Percentiles rank a stretch among this genome's conserved stretches.
phyloP scores from a whole-genome alignment of 2,888 invertebrate species.

The Eulithis testata region DNA sequence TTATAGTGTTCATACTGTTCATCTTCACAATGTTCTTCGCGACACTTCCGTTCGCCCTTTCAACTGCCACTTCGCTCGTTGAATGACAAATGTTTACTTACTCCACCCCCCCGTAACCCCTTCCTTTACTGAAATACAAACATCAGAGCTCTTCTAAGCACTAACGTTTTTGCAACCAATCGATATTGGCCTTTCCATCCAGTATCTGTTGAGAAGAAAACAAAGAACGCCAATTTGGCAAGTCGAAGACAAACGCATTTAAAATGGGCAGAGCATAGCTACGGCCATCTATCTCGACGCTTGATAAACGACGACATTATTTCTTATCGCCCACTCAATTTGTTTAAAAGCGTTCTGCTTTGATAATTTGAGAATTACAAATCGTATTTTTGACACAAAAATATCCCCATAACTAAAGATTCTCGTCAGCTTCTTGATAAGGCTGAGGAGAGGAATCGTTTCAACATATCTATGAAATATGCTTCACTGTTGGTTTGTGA shows the following conservation, averaged over 20 bases:
- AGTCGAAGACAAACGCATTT: constrained; percentile 84
- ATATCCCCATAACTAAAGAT: constrained; percentile 75
- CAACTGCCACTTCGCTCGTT: constrained; percentile 55
- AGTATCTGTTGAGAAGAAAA: constrained; percentile 65
- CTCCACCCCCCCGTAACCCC: constrained; percentile 61
- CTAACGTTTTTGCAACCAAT: constrained; percentile 49
- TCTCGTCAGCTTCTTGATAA: constrained; percentile 67
- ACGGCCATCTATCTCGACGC: constrained; percentile 81
- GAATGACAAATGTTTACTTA: constrained; percentile 74
- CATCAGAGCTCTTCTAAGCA: constrained; percentile 49
- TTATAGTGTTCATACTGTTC: constrained; percentile 42
- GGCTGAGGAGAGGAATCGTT: constrained; percentile 55
- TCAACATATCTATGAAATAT: constrained; percentile 63
- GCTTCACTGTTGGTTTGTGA: constrained; percentile 29
- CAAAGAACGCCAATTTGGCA: constrained; percentile 81
- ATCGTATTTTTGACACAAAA: constrained; percentile 81
- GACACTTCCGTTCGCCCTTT: constrained; percentile 48
- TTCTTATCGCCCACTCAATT: constrained; percentile 85
- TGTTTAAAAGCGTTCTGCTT: constrained; percentile 84
- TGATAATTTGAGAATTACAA: constrained; percentile 85
- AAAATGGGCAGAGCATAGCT: constrained; percentile 84
- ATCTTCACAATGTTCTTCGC: constrained; percentile 41
- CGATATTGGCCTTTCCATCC: constrained; percentile 51
- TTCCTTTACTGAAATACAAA: constrained; percentile 53
- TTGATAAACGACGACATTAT: constrained; percentile 85